A percentile compares a stretch with the other conserved stretches of the same genome.
phyloP scores from a whole-genome alignment of 2,113 vertebrate genomes.

The Mobula hypostoma region DNA sequence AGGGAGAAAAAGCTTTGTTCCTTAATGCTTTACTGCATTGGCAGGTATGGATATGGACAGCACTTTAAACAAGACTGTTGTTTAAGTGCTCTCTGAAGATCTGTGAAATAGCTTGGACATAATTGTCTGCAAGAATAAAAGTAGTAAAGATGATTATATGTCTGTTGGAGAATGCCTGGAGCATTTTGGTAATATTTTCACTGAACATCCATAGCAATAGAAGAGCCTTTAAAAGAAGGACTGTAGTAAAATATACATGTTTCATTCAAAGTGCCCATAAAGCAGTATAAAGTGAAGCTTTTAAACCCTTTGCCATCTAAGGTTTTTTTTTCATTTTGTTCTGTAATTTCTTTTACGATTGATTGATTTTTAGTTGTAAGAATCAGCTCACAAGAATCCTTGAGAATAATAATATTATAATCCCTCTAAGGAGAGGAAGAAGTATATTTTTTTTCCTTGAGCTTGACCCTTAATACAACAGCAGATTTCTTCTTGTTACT shows the following conservation, averaged over 20 bases:
- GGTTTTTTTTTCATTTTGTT: conserved; percentile 32
- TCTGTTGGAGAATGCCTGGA: conserved; percentile 24
- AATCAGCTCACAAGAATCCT: conserved; percentile 27
- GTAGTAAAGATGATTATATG: conserved; percentile 4
- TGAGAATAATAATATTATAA: conserved; percentile 38
- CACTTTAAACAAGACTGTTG: neutral
- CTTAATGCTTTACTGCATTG: neutral
- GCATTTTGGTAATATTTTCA: conserved; percentile 33
- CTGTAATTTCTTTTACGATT: conserved; percentile 29
- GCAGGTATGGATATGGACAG: neutral
- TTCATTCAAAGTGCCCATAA: conserved; percentile 32
- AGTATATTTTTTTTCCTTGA: neutral
- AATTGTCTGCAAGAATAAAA: conserved; percentile 31
- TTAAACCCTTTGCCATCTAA: conserved; percentile 24
- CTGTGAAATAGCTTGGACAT: conserved; percentile 18
- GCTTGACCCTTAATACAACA: conserved; percentile 18
- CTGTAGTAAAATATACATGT: conserved; percentile 28
- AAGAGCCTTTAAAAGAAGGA: conserved; percentile 10
- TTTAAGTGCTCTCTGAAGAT: conserved; percentile 23
- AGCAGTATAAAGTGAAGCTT: conserved; percentile 19
- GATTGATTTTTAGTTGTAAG: conserved; percentile 29
- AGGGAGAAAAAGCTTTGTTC: neutral
- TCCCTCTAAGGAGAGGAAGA: conserved; percentile 27
- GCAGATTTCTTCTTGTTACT: conserved; percentile 27
- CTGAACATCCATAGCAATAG: conserved; percentile 7